Conservation (phyloP, 2,888 invertebrate genomes). For the Dryobota labecula region DNA sequence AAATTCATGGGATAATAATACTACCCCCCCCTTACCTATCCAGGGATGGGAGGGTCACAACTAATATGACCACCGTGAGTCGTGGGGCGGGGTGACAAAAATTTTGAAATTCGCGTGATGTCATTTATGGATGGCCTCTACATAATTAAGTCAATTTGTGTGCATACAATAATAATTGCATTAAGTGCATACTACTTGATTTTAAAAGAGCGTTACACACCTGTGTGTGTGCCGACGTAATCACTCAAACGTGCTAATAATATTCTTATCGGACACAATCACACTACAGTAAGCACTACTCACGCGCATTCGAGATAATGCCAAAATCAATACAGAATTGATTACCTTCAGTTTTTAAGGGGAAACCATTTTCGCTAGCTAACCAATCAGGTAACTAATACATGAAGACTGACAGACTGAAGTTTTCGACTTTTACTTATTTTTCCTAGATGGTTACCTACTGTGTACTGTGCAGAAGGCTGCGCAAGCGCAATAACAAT, state of each 20-base stretch:
- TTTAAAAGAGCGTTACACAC: not conserved
- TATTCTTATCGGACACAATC: slow-evolving; percentile 44
- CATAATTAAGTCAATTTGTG: too few species aligned
- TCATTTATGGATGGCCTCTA: too few species aligned
- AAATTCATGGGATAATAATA: not conserved
- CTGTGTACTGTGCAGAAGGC: not conserved
- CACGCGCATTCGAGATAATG: slow-evolving; percentile 51
- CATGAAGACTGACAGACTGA: not conserved
- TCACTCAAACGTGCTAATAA: slow-evolving; percentile 5
- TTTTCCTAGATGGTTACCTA: not conserved
- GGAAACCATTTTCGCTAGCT: not conserved
- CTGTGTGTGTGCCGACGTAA: slow-evolving; percentile 8
- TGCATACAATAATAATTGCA: too few species aligned
- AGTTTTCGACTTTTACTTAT: not conserved
- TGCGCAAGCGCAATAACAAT: not conserved
- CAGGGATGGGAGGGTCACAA: too few species aligned
- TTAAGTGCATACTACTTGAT: not conserved
- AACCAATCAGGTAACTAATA: not conserved
- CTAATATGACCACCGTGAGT: too few species aligned
- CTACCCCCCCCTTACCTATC: not conserved
- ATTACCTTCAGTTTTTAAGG: not conserved
- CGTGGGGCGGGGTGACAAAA: too few species aligned
- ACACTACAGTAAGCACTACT: slow-evolving; percentile 21
- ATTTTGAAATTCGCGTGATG: too few species aligned
- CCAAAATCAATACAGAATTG: slow-evolving; percentile 44